Evolutionary conservation across 2,888 invertebrate genomes (phyloP).

Genomic region (Malthinus flaveolus): DNA sequence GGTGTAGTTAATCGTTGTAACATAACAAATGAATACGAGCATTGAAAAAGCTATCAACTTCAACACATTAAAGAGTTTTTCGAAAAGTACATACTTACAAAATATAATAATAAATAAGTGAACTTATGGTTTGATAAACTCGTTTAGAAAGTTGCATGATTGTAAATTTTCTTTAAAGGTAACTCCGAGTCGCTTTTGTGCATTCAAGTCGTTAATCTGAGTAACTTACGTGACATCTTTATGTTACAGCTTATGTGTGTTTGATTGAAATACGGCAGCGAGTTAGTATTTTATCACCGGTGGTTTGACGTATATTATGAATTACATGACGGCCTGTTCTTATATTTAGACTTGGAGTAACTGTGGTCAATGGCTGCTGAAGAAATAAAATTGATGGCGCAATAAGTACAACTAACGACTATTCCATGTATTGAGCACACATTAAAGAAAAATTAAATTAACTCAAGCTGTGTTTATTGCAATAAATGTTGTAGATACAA

Average conservation of each 20-base stretch:
- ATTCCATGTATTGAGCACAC: not conserved
- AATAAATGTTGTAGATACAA: too few relatives aligned
- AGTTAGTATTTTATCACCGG: conserved; percentile 38
- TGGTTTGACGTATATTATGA: conserved; percentile 30
- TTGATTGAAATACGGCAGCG: conserved; percentile 42
- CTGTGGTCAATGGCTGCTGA: conserved; percentile 33
- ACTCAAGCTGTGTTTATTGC: not conserved
- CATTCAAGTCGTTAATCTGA: conserved; percentile 41
- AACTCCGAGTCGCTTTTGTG: conserved; percentile 39
- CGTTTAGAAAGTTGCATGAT: conserved; percentile 34
- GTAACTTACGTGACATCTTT: conserved; percentile 43
- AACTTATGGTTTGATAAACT: conserved; percentile 29
- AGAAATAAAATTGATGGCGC: conserved; percentile 22
- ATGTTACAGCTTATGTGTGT: conserved; percentile 42
- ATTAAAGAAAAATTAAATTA: conserved; percentile 2
- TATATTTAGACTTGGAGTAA: conserved; percentile 20
- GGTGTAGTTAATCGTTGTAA: too few relatives aligned
- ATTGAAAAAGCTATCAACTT: too few relatives aligned
- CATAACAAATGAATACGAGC: too few relatives aligned
- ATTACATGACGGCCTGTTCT: conserved; percentile 21
- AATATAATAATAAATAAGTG: conserved; percentile 16
- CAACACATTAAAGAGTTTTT: too few relatives aligned
- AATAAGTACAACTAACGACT: conserved; percentile 1
- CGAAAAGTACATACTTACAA: too few relatives aligned
- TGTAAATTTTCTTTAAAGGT: conserved; percentile 34